Base-by-base conservation (phyloP, 2,888 invertebrate genomes). In the Agriopis aurantiaria region DNA sequence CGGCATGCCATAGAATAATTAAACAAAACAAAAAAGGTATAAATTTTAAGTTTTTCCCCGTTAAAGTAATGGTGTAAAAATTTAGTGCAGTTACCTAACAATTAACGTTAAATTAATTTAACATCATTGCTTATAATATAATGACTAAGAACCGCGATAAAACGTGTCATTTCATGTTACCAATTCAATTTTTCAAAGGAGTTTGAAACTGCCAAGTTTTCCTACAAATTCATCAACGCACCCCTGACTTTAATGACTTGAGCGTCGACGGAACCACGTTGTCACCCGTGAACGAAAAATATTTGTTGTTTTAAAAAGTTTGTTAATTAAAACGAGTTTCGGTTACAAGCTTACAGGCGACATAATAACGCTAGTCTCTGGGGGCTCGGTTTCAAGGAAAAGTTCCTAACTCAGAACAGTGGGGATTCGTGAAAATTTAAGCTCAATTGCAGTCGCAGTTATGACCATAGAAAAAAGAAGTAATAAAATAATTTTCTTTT, bases 251-350 rank as follows among this genome's bases (percentile, higher is more conserved):
- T 79, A 80, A 75, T 65, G 71, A 73, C 73, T 75, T 73, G 59
- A 68, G 71, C 62, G 75, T 68, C 74, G 66, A 76, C 79, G 80
- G 78, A 75, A 74, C 74, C 70, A 71, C 80, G 77, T 74, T 79
- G 75, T 79, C 72, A 73, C 73, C 71, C 65, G 71, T 71, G 73
- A 73, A 71, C 69, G 72, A 74, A 78, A 79, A 76, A 80, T 76
- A 78, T 81, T 83, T 80, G 80, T 83, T 83, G 81, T 82, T 84
- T 80, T 76, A 76, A 80, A 85, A 88, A 88, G 83, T 88, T 87
- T 81, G 81, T 86, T 88, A 88, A 88, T 88, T 88, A 89, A 88
- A 86, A 84, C 80, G 82, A 82, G 83, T 87, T 88, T 85, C 80
- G 78, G 83, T 83, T 83, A 82, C 80, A 76, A 57, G 72, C 74